A percentile compares a stretch with the other conserved stretches of the same genome.
Evolutionary conservation across 1,140 invertebrate species (phyloP).

Genomic region (Euwallacea fornicatus): DNA sequence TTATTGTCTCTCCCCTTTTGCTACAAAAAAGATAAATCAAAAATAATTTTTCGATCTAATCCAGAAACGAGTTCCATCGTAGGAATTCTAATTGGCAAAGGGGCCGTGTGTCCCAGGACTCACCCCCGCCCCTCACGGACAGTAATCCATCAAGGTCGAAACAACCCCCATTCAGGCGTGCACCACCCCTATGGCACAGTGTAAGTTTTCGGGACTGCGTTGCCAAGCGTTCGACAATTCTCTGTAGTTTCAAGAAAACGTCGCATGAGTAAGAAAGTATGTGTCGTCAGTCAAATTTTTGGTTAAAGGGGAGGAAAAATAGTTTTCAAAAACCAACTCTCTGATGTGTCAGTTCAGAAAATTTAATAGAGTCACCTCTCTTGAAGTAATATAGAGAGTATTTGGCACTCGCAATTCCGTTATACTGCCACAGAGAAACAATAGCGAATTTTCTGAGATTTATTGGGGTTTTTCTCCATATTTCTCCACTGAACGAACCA

Average conservation of each 20-base stretch:
- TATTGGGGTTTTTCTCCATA: too few relatives aligned
- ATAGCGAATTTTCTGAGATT: too few relatives aligned
- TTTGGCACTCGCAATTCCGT: too few relatives aligned
- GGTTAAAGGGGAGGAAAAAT: too few relatives aligned
- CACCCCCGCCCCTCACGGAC: slow-evolving; percentile 31
- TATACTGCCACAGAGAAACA: too few relatives aligned
- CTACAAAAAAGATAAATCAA: slow-evolving; percentile 39
- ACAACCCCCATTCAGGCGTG: slow-evolving; percentile 48
- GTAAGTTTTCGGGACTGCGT: slow-evolving; percentile 10
- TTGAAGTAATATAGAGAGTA: too few relatives aligned
- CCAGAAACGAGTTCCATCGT: slow-evolving; percentile 48
- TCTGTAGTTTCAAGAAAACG: too few relatives aligned
- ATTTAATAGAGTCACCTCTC: too few relatives aligned
- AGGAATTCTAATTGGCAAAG: slow-evolving; percentile 53
- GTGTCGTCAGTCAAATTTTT: too few relatives aligned
- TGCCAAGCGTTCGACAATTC: slow-evolving; percentile 2
- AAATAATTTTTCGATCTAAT: slow-evolving; percentile 40
- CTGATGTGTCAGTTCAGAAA: too few relatives aligned
- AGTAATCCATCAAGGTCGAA: slow-evolving; percentile 53
- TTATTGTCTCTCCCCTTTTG: slow-evolving; percentile 13
- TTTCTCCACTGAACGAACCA: background rate
- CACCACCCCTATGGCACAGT: slow-evolving; percentile 28
- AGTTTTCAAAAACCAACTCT: too few relatives aligned
- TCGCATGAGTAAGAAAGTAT: too few relatives aligned
- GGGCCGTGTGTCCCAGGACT: slow-evolving; percentile 46